Conservation (phyloP, 1,140 invertebrate species). For the Chionoecetes opilio region DNA sequence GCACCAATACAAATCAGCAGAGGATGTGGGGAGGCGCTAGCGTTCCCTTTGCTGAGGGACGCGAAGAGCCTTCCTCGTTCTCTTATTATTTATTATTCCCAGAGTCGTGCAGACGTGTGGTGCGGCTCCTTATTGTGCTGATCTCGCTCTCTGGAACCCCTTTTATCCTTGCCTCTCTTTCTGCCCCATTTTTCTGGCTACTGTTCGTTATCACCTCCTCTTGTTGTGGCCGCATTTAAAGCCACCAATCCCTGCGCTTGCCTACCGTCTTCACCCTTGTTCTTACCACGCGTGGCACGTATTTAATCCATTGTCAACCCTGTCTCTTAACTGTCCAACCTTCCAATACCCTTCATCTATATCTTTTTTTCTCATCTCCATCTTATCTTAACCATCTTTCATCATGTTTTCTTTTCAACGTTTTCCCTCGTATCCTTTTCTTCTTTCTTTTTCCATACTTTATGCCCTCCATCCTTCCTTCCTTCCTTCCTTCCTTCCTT, state of each 20-base stretch:
- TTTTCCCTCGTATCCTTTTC: neutral
- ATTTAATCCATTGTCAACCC: neutral
- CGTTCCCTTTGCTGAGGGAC: neutral
- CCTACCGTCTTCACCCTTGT: neutral
- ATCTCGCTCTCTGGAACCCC: neutral
- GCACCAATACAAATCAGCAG: constrained; percentile 3
- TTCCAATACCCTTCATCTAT: neutral
- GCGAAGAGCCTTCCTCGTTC: neutral
- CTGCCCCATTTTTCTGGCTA: neutral
- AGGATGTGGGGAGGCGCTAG: neutral
- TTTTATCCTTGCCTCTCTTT: neutral
- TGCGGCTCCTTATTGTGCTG: constrained; percentile 15
- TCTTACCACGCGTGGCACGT: neutral
- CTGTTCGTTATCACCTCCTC: neutral
- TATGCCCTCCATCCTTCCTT: too few species aligned
- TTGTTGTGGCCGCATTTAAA: neutral
- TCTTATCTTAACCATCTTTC: neutral
- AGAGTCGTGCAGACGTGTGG: neutral
- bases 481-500: too few species aligned
- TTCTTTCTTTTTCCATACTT: too few species aligned
- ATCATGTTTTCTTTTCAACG: neutral
- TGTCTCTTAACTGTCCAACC: too few species aligned
- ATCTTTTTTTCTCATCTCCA: neutral
- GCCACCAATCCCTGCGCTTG: neutral
- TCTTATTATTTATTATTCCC: constrained; percentile 12